Conservation (phyloP, 2,113 vertebrate genomes). For the Rhabdomys dilectus region DNA sequence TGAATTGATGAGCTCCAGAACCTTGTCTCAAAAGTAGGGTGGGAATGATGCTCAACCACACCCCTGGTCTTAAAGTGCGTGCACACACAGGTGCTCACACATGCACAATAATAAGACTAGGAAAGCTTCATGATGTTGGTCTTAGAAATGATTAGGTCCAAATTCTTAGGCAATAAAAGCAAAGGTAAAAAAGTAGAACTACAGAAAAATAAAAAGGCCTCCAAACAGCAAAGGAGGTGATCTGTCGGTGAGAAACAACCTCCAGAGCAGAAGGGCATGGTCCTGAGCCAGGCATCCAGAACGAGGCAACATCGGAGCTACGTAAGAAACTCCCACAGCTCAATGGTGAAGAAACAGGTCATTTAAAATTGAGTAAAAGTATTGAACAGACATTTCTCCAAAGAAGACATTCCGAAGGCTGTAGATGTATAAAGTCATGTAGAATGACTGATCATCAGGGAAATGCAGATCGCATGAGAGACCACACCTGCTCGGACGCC, state of each 20-base stretch:
- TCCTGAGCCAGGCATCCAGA: not conserved
- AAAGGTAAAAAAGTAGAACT: not conserved
- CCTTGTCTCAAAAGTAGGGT: not conserved
- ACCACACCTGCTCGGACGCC: not conserved
- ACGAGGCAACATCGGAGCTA: not conserved
- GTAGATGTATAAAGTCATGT: not conserved
- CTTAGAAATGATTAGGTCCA: not conserved
- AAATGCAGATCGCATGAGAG: not conserved
- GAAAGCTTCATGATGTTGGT: not conserved
- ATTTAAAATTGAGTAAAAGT: not conserved
- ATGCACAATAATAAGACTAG: not conserved
- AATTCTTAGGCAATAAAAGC: not conserved
- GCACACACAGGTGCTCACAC: not conserved
- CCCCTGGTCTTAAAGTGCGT: too few species aligned
- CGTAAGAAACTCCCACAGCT: not conserved
- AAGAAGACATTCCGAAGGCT: not conserved
- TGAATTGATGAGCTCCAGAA: not conserved
- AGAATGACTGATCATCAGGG: not conserved
- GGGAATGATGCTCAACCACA: not conserved
- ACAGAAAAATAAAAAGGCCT: not conserved
- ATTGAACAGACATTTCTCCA: not conserved
- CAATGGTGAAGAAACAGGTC: not conserved
- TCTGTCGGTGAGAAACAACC: not conserved
- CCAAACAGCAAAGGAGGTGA: not conserved
- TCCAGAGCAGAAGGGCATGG: not conserved